Base-by-base conservation (phyloP, 2,797 vertebrate genomes). In the Eurystomus glaucurus region DNA sequence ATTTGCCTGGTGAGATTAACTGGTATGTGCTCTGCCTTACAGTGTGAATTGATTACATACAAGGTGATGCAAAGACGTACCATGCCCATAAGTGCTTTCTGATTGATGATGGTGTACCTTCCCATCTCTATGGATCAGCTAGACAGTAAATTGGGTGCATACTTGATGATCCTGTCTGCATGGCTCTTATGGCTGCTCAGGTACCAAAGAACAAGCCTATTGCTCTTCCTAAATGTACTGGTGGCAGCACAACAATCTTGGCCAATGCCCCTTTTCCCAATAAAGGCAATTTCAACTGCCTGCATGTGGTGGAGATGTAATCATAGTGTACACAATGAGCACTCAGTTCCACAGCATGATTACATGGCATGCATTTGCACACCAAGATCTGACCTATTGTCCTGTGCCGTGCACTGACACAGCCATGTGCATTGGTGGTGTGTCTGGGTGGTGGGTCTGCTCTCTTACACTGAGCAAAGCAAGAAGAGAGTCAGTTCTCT, bases 61-160 rank as follows among this genome's bases (percentile, higher is more conserved):
- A 70, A 60, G n/a, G 11, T 87, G 41, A 85, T 85, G 74, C 20
- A 93, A 92, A 89, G 83, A 45, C 2, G 0, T 41, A 28, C 41
- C 74, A 64, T 79, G n/a, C 29, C 57, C 19, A 1, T 60, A 52
- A 87, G 51, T 77, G 26, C 55, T 65, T 96, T 91, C 79, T 94
- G 60, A 78, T 54, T 72, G 52, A 72, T 65, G 45, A 31, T 82
- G n/a, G 37, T 51, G n/a, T 58, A 39, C 35, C 58, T 81, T 79
- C 5, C 4, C 22, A 28, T 43, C 50, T 89, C 68, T 41, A 23
- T 60, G n/a, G 68, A 78, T 72, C 54, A 96, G 54, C 60, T 75
- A 50, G 48, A 57, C 33, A 20, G 79, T 51, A 83, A 95, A 91
- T 65, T 16, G 41, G 37, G 74, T 52, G 50, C 55, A 54, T 39